Base-by-base conservation (phyloP, 2,113 vertebrate genomes). In the Stegastes partitus region DNA sequence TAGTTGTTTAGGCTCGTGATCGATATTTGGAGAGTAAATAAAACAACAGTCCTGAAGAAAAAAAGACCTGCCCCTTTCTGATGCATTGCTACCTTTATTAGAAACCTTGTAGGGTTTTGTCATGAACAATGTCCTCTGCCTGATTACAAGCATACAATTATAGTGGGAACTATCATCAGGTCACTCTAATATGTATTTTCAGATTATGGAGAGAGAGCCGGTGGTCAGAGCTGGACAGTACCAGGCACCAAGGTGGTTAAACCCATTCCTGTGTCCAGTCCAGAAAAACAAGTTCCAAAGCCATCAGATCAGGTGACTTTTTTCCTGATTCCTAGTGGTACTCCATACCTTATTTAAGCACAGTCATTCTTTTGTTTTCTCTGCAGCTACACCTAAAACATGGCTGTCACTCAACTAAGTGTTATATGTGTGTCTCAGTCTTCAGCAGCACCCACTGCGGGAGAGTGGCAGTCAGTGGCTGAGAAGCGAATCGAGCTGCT, bases 201-300 rank as follows among this genome's bases (percentile, higher is more conserved):
- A 99, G 97, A 94, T 34, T 98, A 97, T 19, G 87, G 94, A 25
- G 85, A 95, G 83, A 95, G 92, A 77, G 84, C 90, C 51, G 95
- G 95, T 21, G 81, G 93, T 59, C 90, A 95, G 82, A 93, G 93
- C 34, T 89, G 89, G 89, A 94, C 92, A 12, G 83, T 94, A 82
- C 93, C 95, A 2, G 92, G 94, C 22, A 44, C 92, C 81, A 96
- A 95, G 2, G 90, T 93, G 56, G 64, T 85, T 0, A 94, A 94
- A 73, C 42, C 67, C 10, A 84, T 87, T 57, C 39, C 78, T 57
- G 67, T 77, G 50, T 92, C 83, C 42, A 77, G 77, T 14, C 84
- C 77, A 16, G 94, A 94, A 49, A 93, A 90, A 74, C 77, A 90
- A 19, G 92, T 15, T 50, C 84, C 90, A n/a, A 83, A 91, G 34